Percentiles rank a stretch among this genome's conserved stretches.
Evolutionary conservation across 2,888 invertebrate species (phyloP).

Genomic region (Mythimna pallens): DNA sequence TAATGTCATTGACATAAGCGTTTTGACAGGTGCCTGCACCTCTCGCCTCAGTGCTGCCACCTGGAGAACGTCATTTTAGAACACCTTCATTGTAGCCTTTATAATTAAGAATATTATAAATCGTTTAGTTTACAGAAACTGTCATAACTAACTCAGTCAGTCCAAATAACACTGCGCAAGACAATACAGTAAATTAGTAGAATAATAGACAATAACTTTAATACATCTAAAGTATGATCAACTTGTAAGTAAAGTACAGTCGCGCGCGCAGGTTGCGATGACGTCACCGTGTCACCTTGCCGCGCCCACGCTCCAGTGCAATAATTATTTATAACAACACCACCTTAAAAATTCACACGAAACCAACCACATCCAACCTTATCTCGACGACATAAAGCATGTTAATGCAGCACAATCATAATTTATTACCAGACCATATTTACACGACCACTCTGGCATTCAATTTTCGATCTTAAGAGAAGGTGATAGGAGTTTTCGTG

Average conservation of each 20-base stretch:
- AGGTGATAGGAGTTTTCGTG: constrained; percentile 10
- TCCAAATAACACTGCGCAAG: background rate
- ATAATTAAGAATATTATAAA: background rate
- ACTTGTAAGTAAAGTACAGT: constrained; percentile 51
- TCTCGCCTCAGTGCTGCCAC: no score
- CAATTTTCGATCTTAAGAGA: constrained; percentile 39
- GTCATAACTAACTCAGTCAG: background rate
- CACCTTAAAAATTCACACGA: constrained; percentile 28
- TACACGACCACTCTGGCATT: constrained; percentile 8
- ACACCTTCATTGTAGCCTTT: no score
- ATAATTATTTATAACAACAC: constrained; percentile 64
- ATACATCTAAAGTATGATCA: constrained; percentile 53
- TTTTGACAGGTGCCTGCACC: no score
- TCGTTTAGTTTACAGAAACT: no score
- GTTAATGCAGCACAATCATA: constrained; percentile 28
- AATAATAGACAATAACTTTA: constrained; percentile 42
- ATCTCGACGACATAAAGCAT: constrained; percentile 42
- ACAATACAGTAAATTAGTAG: constrained; percentile 20
- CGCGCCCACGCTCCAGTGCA: constrained; percentile 71
- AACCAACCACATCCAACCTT: constrained; percentile 54
- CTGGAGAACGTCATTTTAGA: no score
- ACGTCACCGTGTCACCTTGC: constrained; percentile 80
- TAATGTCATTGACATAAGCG: no score
- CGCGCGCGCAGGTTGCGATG: constrained; percentile 69
- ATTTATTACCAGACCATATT: constrained; percentile 44